Evolutionary conservation across 2,888 invertebrate genomes (phyloP), one percentile per base, ranked within the genome.

Genomic region (Pseudococcus viburni): DNA sequence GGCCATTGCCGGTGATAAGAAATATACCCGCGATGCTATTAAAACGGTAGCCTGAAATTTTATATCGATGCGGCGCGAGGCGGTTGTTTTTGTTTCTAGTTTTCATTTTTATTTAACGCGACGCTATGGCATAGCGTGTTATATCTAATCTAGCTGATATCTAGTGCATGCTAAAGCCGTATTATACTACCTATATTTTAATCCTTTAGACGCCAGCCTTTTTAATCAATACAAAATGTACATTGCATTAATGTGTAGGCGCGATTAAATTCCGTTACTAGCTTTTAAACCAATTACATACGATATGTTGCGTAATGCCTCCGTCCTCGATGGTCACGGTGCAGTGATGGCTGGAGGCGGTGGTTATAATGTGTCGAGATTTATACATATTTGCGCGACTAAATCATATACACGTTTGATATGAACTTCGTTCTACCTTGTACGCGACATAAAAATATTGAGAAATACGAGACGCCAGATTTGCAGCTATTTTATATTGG

Each of bases 191-290:
- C 15, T 59, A 59, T 80, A 80, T 42, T 80, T 80, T 80, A 80
- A 80, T 80, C 80, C 80, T 42, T 80, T 42, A 80, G 80, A 80
- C 80, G 80, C 80, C 80, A 80, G n/a, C 39, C 26, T 11, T 80
- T 80, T 80, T 80, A 80, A 80, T 80, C 80, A 42, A 80, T 80
- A 80, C 80, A 42, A 80, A 80, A 80, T 73, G 68, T 73, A 33
- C 33, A 33, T 26, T 73, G 68, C 68, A 73, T 26, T 73, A 73
- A 33, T 26, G 68, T 73, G 68, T 73, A 73, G 68, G 68, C 33
- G 68, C 68, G 68, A 73, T 73, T 73, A 73, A 73, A 73, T 26
- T 73, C 68, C 68, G n/a, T 59, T 59, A 59, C 19, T 73, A 73
- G 68, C 68, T 59, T 59, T 59, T 73, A 73, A 73, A 73, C 68